Conservation (phyloP, 1,140 invertebrate species). For the Drosophila erecta region DNA sequence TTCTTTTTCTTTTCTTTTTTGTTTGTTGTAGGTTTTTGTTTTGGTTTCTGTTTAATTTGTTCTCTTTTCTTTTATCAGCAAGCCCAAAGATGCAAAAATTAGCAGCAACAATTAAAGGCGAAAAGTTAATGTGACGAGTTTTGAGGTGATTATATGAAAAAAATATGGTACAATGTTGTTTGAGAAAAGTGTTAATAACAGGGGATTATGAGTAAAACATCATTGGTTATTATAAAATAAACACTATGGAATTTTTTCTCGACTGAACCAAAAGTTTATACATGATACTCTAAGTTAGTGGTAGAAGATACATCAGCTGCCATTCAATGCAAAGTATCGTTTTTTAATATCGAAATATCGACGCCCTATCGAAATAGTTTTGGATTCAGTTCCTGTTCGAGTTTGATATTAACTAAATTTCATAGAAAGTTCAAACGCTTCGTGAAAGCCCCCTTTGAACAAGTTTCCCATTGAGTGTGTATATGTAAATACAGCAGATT, state of each 20-base stretch:
- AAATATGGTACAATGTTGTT: not conserved
- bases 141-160: not conserved
- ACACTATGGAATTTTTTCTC: not conserved
- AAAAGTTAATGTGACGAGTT: not conserved
- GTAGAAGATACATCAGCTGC: no score
- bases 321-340: no score
- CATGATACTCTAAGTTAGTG: no score
- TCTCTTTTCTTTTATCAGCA: conserved; percentile 18
- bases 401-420: no score
- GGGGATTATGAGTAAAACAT: not conserved
- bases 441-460: no score
- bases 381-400: no score
- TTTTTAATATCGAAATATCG: no score
- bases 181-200: not conserved
- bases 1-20: conserved; percentile 2
- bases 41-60: conserved; percentile 27
- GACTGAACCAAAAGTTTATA: no score
- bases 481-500: not conserved
- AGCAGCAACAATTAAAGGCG: conserved; percentile 32
- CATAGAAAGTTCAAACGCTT: no score
- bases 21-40: conserved; percentile 24
- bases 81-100: conserved; percentile 16
- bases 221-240: no score
- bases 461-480: not conserved
- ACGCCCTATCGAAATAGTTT: no score